Evolutionary conservation across 2,888 invertebrate species (phyloP).

Genomic region (Blomia tropicalis): DNA sequence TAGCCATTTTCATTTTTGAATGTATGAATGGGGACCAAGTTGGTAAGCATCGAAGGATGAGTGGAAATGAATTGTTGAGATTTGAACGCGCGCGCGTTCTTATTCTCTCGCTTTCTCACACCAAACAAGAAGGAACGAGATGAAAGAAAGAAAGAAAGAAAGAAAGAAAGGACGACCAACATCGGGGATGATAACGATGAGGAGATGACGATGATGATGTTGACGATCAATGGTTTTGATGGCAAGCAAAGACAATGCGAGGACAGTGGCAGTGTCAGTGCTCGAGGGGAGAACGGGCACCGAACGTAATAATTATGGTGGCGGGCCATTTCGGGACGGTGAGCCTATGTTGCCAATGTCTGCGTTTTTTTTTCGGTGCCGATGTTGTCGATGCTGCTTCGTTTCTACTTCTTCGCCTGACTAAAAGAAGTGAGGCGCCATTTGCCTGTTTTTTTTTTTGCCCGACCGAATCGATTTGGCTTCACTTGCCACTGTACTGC

Average conservation of each 20-base stretch:
- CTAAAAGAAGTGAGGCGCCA: constrained; percentile 13
- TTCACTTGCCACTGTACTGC: constrained; percentile 14
- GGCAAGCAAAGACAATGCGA: not conserved
- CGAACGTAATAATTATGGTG: constrained; percentile 15
- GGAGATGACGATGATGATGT: not conserved
- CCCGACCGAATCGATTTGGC: constrained; percentile 12
- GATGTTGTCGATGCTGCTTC: no score
- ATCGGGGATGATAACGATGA: not conserved
- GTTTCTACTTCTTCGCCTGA: no score
- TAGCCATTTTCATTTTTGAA: no score
- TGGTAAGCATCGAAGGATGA: no score
- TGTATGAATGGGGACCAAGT: not conserved
- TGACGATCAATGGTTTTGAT: not conserved
- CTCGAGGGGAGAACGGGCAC: not conserved
- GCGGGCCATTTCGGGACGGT: not conserved
- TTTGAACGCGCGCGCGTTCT: no score
- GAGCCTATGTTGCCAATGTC: no score
- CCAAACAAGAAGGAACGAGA: no score
- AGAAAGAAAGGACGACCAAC: not conserved
- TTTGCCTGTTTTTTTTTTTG: constrained; percentile 1
- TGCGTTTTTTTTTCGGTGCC: no score
- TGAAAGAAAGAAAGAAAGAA: not conserved
- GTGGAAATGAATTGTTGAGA: not conserved
- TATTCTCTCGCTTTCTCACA: no score
- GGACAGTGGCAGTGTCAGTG: constrained; percentile 4